A percentile compares a stretch with the other conserved stretches of the same genome.
phyloP scores from a whole-genome alignment of 2,113 vertebrate species.

The Bos indicus region DNA sequence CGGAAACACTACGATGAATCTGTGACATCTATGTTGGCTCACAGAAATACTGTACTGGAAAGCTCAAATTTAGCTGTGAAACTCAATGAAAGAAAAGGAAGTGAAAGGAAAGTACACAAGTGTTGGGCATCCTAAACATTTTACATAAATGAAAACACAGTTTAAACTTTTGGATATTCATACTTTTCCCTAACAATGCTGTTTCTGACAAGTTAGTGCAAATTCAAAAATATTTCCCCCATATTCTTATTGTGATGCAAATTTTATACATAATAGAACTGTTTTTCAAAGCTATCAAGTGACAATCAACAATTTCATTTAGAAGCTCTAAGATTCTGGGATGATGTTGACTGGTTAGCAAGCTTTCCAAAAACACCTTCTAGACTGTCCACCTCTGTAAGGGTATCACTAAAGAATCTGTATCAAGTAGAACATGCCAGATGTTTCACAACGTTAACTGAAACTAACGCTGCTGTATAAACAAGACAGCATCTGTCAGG shows the following conservation, averaged over 20 bases:
- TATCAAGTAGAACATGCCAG: neutral
- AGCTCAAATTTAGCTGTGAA: neutral
- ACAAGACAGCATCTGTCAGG: conserved; percentile 66
- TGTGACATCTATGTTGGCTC: neutral
- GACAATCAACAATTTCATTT: neutral
- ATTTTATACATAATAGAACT: neutral
- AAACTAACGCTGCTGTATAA: conserved; percentile 51
- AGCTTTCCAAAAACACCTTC: conserved; percentile 19
- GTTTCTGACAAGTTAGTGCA: neutral
- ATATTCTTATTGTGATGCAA: neutral
- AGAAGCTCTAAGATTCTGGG: neutral
- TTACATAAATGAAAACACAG: conserved; percentile 1
- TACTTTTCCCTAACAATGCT: neutral
- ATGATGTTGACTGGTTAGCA: neutral
- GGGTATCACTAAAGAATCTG: neutral
- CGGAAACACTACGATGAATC: neutral
- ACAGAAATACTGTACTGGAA: neutral
- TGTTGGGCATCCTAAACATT: neutral
- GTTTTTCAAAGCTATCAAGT: neutral
- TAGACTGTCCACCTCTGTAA: neutral
- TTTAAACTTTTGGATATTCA: neutral
- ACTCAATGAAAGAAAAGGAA: neutral
- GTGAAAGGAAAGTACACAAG: neutral
- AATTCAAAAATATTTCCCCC: neutral
- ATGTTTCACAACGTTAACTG: neutral